These are phyloP conservation scores for Abrostola triplasia DNA, from an alignment of 2,888 invertebrate species.

Conservation along the genomic window DNA sequence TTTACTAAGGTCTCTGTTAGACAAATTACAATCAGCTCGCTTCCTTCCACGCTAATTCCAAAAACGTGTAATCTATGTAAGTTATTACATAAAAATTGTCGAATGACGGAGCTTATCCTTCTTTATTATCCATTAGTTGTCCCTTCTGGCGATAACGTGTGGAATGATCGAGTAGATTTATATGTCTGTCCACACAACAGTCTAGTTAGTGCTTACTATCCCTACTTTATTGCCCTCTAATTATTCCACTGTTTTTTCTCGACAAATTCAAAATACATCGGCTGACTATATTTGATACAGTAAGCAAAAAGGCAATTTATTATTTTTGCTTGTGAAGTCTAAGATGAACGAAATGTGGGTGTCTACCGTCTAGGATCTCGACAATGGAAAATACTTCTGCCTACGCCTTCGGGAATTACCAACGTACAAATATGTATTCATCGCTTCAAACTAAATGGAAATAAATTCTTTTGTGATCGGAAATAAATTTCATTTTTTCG, in stretches of 20 bases:
- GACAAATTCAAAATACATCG: too few relatives aligned
- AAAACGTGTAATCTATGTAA: too few relatives aligned
- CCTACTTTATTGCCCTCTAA: too few relatives aligned
- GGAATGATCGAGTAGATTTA: conserved; percentile 20
- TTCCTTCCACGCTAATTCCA: too few relatives aligned
- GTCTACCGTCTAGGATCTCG: neutral
- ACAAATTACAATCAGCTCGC: too few relatives aligned
- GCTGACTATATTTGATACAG: too few relatives aligned
- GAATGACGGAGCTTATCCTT: conserved; percentile 5
- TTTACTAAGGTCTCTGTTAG: too few relatives aligned
- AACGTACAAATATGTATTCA: conserved; percentile 24
- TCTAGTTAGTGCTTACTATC: conserved; percentile 1
- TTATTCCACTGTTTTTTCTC: too few relatives aligned
- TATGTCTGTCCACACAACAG: neutral
- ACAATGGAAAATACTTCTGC: neutral
- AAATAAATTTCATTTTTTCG: conserved; percentile 61
- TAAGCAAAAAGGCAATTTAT: too few relatives aligned
- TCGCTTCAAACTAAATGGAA: conserved; percentile 50
- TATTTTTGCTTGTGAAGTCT: too few relatives aligned
- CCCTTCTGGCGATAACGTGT: neutral
- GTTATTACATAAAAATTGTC: conserved; percentile 4
- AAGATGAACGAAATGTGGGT: too few relatives aligned
- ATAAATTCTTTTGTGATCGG: conserved; percentile 49
- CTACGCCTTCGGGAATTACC: too few relatives aligned
- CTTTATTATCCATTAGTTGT: conserved; percentile 8